phyloP scores from a whole-genome alignment of 2,797 vertebrate genomes.

The Heteromormyrus szaboi region DNA sequence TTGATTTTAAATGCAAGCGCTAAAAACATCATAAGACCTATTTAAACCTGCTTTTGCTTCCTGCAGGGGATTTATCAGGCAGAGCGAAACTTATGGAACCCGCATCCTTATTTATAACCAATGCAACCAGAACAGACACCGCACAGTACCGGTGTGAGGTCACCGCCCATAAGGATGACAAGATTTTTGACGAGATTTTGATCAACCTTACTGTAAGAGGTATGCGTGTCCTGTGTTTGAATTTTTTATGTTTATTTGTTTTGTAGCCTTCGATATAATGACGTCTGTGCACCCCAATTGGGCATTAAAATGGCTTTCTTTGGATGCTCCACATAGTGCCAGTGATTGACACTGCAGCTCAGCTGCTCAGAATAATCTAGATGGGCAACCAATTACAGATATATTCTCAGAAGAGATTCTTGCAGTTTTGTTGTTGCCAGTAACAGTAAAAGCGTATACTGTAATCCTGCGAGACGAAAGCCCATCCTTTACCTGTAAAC shows the following conservation, averaged over 20 bases:
- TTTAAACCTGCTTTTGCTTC: background rate
- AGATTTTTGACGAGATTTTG: constrained; percentile 82
- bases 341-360: background rate
- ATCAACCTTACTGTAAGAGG: constrained; percentile 86
- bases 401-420: background rate
- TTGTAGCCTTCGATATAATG: background rate
- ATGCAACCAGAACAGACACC: constrained; percentile 80
- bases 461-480: background rate
- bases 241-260: background rate
- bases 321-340: constrained; percentile 9
- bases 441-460: background rate
- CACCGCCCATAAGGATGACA: constrained; percentile 72
- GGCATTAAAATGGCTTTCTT: background rate
- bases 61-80: constrained; percentile 75
- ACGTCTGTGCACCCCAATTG: background rate
- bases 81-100: constrained; percentile 77
- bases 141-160: constrained; percentile 93
- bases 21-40: background rate
- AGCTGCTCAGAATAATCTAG: background rate
- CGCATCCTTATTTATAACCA: constrained; percentile 79
- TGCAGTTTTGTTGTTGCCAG: background rate
- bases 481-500: background rate
- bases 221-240: constrained; percentile 37
- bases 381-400: background rate
- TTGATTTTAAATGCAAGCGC: background rate